A percentile compares a stretch with the other conserved stretches of the same genome.
Conservation (phyloP, 2,888 invertebrate species). For the Tolmerus cingulatus region DNA sequence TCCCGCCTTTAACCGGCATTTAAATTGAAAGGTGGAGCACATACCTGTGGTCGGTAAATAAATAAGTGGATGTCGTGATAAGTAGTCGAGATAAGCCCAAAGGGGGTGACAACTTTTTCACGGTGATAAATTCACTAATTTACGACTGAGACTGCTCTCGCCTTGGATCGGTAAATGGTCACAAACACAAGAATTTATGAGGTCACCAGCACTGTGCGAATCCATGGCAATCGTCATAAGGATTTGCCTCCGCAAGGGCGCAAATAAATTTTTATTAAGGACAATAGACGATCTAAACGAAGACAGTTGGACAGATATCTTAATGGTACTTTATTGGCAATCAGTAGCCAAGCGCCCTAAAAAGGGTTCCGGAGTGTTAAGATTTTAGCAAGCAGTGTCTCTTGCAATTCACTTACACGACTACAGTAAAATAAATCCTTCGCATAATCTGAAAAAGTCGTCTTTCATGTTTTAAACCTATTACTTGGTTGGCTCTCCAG, state of each 20-base stretch:
- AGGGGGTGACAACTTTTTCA: neutral
- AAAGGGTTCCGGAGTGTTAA: neutral
- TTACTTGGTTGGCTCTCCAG: no score
- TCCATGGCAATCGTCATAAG: neutral
- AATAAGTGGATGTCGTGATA: neutral
- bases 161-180: neutral
- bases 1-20: neutral
- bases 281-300: neutral
- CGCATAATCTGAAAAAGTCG: no score
- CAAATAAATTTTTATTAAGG: neutral
- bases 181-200: neutral
- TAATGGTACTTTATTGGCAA: neutral
- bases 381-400: neutral
- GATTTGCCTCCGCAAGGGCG: neutral
- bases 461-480: no score
- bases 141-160: neutral
- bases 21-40: neutral
- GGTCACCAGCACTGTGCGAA: neutral
- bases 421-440: no score
- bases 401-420: neutral
- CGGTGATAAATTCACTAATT: neutral
- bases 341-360: neutral
- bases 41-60: neutral
- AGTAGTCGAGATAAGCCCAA: neutral
- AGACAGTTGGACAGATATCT: neutral